Base-by-base conservation (phyloP, 2,797 vertebrate genomes). In the Rhadinocentrus ornatus region DNA sequence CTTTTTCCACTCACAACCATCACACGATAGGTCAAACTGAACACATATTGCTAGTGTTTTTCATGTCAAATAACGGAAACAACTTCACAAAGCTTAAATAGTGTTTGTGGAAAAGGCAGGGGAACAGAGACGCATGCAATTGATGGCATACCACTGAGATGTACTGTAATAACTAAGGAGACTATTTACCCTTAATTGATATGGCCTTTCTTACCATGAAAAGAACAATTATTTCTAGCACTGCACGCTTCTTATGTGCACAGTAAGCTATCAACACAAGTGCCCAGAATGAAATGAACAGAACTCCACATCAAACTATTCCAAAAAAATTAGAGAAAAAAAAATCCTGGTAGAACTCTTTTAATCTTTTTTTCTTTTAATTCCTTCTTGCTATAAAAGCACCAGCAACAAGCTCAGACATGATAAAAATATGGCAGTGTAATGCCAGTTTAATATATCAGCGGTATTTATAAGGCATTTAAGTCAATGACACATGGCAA, bases 181-280 rank as follows among this genome's bases (percentile, higher is more conserved):
- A 93, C 91, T 92, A 93, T 94, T 94, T 93, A 94, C 91, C 90
- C 91, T 94, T 95, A 94, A 94, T 94, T 94, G 94, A 94, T 94
- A 93, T 93, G 92, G 91, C 92, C 93, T 94, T 94, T 94, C 93
- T 94, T 94, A 94, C 89, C 89, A 94, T 93, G 92, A 94, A 94
- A 94, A 93, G 93, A 94, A 94, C 93, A 95, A 94, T 95, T 94
- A 95, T 94, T 92, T 91, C 76, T 73, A 78, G 92, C 91, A 70
- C 91, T 24, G 74, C 91, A 92, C 56, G 83, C 86, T 87, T 92
- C 92, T 92, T 84, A 91, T 93, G 92, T 87, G 91, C 93, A 92
- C 92, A 94, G 94, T 93, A 84, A 93, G 93, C 93, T 71, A 89
- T 89, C 91, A 91, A 89, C 91, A 91, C 91, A 93, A 94, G 90